Conservation (phyloP, 1,140 invertebrate species). For the Sarcophaga bullata region DNA sequence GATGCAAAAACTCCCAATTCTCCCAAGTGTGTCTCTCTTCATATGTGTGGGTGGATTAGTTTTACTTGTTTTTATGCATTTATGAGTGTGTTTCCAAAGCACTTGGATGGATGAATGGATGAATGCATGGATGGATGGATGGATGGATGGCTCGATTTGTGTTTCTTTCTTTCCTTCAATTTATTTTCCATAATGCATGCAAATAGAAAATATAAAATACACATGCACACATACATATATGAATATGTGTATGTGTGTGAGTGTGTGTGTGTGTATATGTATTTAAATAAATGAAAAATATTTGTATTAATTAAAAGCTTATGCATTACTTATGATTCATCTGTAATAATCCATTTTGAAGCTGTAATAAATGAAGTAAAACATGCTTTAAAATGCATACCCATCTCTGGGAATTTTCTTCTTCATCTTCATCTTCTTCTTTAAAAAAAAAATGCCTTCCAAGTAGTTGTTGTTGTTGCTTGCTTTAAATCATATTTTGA, state of each 20-base stretch:
- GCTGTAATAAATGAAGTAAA: slow-evolving; percentile 7
- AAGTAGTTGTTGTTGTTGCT: no score
- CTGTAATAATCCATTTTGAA: neutral
- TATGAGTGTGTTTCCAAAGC: neutral
- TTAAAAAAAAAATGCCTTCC: no score
- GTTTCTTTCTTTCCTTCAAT: neutral
- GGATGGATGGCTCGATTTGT: neutral
- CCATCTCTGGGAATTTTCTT: no score
- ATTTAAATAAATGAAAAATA: slow-evolving; percentile 19
- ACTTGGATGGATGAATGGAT: neutral
- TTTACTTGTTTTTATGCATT: neutral
- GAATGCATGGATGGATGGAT: neutral
- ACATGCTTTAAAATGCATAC: neutral
- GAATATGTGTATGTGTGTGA: no score
- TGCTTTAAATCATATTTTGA: no score
- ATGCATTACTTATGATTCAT: slow-evolving; percentile 1
- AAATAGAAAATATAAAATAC: no score
- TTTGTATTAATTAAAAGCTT: slow-evolving; percentile 15
- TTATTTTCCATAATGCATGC: slow-evolving; percentile 16
- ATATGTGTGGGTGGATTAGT: neutral
- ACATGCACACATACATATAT: no score
- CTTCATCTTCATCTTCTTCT: no score
- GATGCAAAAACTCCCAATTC: neutral
- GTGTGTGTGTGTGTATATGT: neutral
- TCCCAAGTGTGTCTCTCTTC: neutral